Evolutionary conservation across 35 echinoderm and acorn worm genomes (phyloP).

Genomic region (Strongylocentrotus purpuratus): DNA sequence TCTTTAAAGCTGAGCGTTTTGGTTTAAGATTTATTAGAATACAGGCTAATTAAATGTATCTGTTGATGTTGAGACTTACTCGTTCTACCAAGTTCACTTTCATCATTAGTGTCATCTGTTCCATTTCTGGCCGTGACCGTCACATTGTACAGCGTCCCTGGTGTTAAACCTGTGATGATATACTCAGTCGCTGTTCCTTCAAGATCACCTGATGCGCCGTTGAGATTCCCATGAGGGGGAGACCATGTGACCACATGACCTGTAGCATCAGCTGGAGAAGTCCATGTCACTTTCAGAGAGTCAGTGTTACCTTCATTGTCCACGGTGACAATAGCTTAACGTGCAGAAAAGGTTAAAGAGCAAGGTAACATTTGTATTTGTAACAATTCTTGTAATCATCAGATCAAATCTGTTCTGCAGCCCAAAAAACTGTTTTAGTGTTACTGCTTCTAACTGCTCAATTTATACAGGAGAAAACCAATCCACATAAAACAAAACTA

Average conservation of each 20-base stretch:
- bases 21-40: too few relatives aligned
- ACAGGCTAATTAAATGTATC: too few relatives aligned
- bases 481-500: too few relatives aligned
- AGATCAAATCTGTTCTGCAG: too few relatives aligned
- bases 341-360: too few relatives aligned
- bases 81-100: neutral
- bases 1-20: too few relatives aligned
- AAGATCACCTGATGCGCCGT: neutral
- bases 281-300: neutral
- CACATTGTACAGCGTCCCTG: neutral
- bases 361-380: too few relatives aligned
- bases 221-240: neutral
- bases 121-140: neutral
- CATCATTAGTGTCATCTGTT: neutral
- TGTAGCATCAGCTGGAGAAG: neutral
- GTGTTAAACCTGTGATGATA: neutral
- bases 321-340: neutral
- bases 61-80: neutral
- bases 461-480: too few relatives aligned
- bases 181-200: neutral
- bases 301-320: neutral
- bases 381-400: too few relatives aligned
- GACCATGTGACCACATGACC: neutral
- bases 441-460: too few relatives aligned
- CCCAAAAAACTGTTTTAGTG: too few relatives aligned